phyloP scores from a whole-genome alignment of 2,113 vertebrate genomes.

The Laticauda colubrina region DNA sequence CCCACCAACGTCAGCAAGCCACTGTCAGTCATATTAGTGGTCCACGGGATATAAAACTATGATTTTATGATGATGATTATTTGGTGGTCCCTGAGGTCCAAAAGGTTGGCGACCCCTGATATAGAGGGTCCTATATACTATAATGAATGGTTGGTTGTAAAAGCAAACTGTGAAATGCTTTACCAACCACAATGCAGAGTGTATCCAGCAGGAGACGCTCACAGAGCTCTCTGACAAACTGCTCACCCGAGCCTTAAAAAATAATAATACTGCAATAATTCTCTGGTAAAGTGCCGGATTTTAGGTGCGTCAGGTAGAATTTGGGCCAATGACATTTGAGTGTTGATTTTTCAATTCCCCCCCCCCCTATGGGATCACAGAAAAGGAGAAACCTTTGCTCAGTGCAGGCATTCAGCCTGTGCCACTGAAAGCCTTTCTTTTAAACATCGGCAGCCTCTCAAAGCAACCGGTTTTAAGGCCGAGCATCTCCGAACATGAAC shows the following conservation, averaged over 20 bases:
- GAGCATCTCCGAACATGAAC: background rate
- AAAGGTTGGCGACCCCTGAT: too few relatives aligned
- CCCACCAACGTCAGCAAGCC: too few relatives aligned
- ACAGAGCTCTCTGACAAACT: background rate
- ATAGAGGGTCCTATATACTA: background rate
- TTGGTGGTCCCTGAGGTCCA: too few relatives aligned
- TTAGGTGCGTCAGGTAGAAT: background rate
- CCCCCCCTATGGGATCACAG: background rate
- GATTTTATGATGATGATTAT: too few relatives aligned
- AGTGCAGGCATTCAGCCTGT: background rate
- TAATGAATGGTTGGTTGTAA: background rate
- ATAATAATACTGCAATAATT: background rate
- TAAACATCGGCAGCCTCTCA: background rate
- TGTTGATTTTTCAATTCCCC: background rate
- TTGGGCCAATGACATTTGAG: background rate
- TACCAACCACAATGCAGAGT: background rate
- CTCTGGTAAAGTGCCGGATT: background rate
- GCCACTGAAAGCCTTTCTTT: background rate
- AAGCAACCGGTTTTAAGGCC: background rate
- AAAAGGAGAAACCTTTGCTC: background rate
- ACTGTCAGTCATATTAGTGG: too few relatives aligned
- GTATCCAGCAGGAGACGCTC: background rate
- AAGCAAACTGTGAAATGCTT: background rate
- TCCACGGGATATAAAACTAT: too few relatives aligned
- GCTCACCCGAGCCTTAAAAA: background rate